Evolutionary conservation across 2,888 invertebrate genomes (phyloP).

Genomic region (Mesopsocus fuscifrons): DNA sequence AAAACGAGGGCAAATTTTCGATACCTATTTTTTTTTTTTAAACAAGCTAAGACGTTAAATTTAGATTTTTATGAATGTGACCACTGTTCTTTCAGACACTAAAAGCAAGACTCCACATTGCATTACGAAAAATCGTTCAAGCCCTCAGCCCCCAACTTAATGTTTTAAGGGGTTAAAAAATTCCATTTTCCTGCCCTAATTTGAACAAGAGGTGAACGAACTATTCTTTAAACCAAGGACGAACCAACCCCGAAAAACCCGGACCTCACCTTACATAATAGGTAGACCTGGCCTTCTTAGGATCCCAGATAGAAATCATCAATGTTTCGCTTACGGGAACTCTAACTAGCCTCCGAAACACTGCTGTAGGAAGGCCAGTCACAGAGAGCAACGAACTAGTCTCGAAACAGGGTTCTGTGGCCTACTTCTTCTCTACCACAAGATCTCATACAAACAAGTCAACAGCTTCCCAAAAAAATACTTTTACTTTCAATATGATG

Average conservation of each 20-base stretch:
- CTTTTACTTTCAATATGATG: no score
- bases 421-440: constrained; percentile 27
- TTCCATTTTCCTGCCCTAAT: constrained; percentile 38
- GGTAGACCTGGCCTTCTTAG: background rate
- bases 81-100: no score
- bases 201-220: constrained; percentile 37
- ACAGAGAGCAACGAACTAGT: constrained; percentile 39
- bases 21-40: no score
- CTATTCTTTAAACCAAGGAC: constrained; percentile 33
- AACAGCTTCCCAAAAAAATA: no score
- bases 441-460: no score
- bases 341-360: no score
- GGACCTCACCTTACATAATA: background rate
- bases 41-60: no score
- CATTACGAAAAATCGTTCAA: background rate
- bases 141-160: background rate
- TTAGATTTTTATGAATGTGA: no score
- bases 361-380: constrained; percentile 23
- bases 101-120: no score
- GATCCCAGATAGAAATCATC: constrained; percentile 10
- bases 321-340: constrained; percentile 8
- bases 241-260: constrained; percentile 17
- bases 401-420: constrained; percentile 28
- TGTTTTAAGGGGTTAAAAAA: no score
- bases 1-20: no score